Evolutionary conservation across 2,888 invertebrate species (phyloP), one percentile per base, ranked within the genome.

Genomic region (Drosophila ezoana): DNA sequence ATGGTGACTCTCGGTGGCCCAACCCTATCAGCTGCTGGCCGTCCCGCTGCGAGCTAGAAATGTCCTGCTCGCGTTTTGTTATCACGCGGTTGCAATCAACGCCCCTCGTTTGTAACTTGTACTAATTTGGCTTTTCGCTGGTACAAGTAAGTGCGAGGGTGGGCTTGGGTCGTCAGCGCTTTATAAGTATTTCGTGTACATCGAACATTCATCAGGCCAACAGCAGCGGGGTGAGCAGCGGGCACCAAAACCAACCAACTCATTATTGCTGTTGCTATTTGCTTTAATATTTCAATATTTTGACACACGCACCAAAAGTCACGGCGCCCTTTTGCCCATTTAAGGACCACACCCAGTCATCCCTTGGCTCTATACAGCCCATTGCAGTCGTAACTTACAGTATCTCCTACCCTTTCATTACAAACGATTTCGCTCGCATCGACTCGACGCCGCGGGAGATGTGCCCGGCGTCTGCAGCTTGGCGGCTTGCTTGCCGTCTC

Each of bases 271-370:
- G 62, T 67, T 70, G 69, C 64, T 71, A 76, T 83, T 89, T 72
- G 81, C 70, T 72, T 70, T 78, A 84, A 85, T 85, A 85, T 85
- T 88, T 85, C 81, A 85, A 85, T 85, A 89, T 85, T 89, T 85
- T 89, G 85, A 85, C 85, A 84, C 80, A 83, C 84, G 87, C 87
- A 78, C 48, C 75, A 62, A 78, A 87, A 80, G 89, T 86, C 84
- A 72, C 49, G 61, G 48, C 63, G 52, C 20, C 54, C 58, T 53
- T 14, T 41, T 56, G 35, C 49, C 16, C 53, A 43, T 51, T 64
- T 45, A 23, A 54, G 43, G 53, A 52, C 79, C 81, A 61, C 79
- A 61, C 82, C 81, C 81, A 59, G 53, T 51, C 64, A 52, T 51
- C 59, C 59, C 69, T 44, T 57, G 28, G 45, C 67, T 37, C 43